Evolutionary conservation across 2,113 vertebrate species (phyloP), one percentile per base, ranked within the genome.

Genomic region (Proterorhinus semilunaris): DNA sequence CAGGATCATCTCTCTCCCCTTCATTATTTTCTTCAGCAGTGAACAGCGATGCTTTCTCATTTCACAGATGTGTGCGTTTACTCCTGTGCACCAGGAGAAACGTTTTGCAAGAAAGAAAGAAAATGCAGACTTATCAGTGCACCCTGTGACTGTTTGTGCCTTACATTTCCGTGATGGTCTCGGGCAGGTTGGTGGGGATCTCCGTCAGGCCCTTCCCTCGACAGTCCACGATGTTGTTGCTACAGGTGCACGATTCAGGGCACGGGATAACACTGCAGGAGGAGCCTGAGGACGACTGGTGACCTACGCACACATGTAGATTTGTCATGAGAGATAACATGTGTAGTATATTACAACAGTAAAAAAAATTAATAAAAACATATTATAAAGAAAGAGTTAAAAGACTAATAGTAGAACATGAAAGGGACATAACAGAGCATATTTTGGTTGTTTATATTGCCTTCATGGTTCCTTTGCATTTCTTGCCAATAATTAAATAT

Each of bases 151-250:
- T 58, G 49, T 70, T 68, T 69, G 62, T 62, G 58, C 55, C 62
- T 93, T 91, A 99, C 97, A 98, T 99, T 92, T 99, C 98, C 10
- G 97, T 99, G 83, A 99, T 99, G 62, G 96, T 97, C 90, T 99
- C 97, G 1, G 98, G 98, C 51, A 99, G 95, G 82, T 97, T 99
- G 0, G 94, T 96, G 75, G 98, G 97, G 76, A 99, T 98, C 75
- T 98, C 97, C 5, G 94, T 93, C 62, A 99, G 93, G 45, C 95
- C 94, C 72, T 99, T 99, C 61, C 96, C 97, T 85, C 98, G 93
- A 83, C 98, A 99, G 92, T 99, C 98, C 70, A 99, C 98, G 0
- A 99, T 96, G 79, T 98, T 99, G 93, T 99, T 99, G 85, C 95
- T 99, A 79, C 98, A 99, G 78, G 96, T 96, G 88, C 98, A 99